phyloP scores from a whole-genome alignment of 2,797 vertebrate species.

The Mycteria americana region DNA sequence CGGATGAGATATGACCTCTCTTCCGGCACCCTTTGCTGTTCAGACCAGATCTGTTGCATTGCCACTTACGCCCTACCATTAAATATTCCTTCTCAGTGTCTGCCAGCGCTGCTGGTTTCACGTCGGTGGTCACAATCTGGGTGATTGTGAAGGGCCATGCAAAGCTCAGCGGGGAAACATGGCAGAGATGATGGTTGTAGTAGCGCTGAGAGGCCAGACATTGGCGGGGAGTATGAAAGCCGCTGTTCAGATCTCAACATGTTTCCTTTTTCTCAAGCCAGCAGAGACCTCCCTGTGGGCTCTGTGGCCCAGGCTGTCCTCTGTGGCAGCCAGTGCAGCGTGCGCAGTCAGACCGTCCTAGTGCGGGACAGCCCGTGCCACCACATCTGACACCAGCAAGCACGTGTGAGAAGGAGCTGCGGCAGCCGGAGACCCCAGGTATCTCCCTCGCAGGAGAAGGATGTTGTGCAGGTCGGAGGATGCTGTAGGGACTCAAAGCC shows the following conservation, averaged over 20 bases:
- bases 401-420: not conserved
- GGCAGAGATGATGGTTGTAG: not conserved
- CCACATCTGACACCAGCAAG: not conserved
- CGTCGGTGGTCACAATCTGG: not conserved
- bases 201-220: not conserved
- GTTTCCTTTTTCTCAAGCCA: not conserved
- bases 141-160: not conserved
- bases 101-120: not conserved
- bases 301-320: not conserved
- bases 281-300: not conserved
- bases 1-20: not conserved
- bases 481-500: not conserved
- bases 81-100: not conserved
- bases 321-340: not conserved
- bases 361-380: not conserved
- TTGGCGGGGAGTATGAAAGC: not conserved
- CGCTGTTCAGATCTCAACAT: not conserved
- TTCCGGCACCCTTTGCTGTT: not conserved
- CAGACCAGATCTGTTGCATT: not conserved
- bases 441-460: not conserved
- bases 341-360: not conserved
- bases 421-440: not conserved
- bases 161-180: not conserved
- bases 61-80: not conserved
- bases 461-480: not conserved